Evolutionary conservation across 1,140 invertebrate species (phyloP).

Genomic region (Drosophila cardini): DNA sequence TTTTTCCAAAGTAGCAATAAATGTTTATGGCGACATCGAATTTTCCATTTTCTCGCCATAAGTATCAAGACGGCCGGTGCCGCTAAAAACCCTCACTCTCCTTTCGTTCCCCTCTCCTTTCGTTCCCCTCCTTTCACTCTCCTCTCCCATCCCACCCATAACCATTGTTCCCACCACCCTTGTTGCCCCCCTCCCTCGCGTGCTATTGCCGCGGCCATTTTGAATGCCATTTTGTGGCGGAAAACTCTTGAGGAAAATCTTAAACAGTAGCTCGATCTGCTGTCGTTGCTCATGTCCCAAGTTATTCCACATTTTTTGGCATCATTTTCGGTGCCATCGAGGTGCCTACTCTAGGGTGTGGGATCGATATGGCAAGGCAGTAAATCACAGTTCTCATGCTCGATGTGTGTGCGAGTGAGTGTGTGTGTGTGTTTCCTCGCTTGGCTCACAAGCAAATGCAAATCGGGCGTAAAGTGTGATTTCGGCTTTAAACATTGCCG

Average conservation of each 20-base stretch:
- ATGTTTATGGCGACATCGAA: conserved; percentile 82
- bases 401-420: background rate
- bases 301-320: background rate
- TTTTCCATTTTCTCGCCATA: conserved; percentile 82
- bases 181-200: conserved; percentile 34
- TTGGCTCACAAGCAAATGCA: conserved; percentile 74
- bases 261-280: conserved; percentile 51
- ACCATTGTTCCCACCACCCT: background rate
- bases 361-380: conserved; percentile 32
- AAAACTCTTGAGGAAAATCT: conserved; percentile 5
- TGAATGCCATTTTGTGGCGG: conserved; percentile 51
- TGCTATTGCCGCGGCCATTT: conserved; percentile 51
- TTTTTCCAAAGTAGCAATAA: conserved; percentile 81
- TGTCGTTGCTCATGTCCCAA: background rate
- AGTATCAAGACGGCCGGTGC: conserved; percentile 80
- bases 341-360: conserved; percentile 9
- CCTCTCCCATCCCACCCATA: background rate
- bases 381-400: conserved; percentile 55
- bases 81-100: conserved; percentile 8
- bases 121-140: background rate
- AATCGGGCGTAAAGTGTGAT: conserved; percentile 78
- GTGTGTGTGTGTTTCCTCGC: background rate
- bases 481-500: conserved; percentile 52
- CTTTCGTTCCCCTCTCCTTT: background rate
- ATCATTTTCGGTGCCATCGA: no score